Evolutionary conservation across 2,113 vertebrate genomes (phyloP).

Genomic region (Excalfactoria chinensis): DNA sequence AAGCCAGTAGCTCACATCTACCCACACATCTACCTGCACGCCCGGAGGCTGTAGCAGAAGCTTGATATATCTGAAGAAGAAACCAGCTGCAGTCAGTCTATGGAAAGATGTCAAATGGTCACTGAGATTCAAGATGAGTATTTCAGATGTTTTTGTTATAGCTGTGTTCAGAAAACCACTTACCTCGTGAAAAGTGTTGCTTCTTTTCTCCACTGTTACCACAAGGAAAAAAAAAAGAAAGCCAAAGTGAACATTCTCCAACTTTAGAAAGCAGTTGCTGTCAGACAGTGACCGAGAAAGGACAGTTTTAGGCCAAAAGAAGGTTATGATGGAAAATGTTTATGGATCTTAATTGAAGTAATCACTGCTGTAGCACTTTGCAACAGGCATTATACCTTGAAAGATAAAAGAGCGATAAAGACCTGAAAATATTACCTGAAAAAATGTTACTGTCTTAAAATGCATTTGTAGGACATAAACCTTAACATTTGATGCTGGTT

Average conservation of each 20-base stretch:
- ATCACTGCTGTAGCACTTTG: conserved; percentile 1
- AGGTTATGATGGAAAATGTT: conserved; percentile 18
- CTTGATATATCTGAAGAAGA: neutral
- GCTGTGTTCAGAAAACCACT: neutral
- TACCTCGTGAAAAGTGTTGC: neutral
- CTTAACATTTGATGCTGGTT: neutral
- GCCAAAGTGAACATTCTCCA: neutral
- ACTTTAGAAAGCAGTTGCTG: neutral
- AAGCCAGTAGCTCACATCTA: neutral
- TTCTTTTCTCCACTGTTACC: neutral
- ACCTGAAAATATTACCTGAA: conserved; percentile 18
- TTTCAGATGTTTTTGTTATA: conserved; percentile 17
- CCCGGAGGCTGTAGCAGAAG: neutral
- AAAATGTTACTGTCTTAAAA: conserved; percentile 43
- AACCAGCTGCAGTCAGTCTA: neutral
- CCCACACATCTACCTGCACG: neutral
- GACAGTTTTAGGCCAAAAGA: neutral
- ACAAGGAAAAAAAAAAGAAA: neutral
- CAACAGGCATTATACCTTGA: neutral
- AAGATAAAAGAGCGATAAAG: conserved; percentile 56
- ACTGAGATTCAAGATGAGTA: neutral
- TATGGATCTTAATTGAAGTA: conserved; percentile 29
- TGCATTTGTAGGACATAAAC: conserved; percentile 35
- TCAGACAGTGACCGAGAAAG: neutral
- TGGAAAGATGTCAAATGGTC: neutral